Base-by-base conservation (phyloP, 1,140 invertebrate species). In the Anoplolepis gracilipes region DNA sequence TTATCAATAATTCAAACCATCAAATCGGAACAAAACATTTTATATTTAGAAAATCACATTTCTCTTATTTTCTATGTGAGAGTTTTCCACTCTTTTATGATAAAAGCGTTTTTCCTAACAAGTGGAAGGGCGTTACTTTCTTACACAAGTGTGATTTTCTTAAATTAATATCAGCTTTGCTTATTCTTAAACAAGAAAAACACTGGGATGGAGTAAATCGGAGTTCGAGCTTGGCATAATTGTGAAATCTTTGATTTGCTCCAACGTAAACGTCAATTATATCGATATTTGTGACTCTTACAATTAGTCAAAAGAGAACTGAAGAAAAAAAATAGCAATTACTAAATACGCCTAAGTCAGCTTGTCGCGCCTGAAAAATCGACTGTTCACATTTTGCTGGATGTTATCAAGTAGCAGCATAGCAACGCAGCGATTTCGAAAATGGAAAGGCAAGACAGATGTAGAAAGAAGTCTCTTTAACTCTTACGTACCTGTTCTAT, bases 401-500 rank as follows among this genome's bases (percentile, higher is more conserved):
- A 59, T 22, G 5, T n/a, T 81, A 42, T 70, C 46, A 10, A 49
- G 22, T 67, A 67, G 77, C 39, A 46, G 36, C 33, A 16, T 42
- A 11, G 49, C 77, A 22, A 36, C 65, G 6, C 36, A 59, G 65
- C 67, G 53, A 59, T 81, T 42, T 19, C 42, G 53, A n/a, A n/a
- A 28, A 36, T 42, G 10, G 16, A 87, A 62, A 33, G 65, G 13
- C 28, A 62, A 22, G 13, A 59, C 13, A 42, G 3, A 36, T 25
- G 55, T 19, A 76, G 16, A 28, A 39, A 39, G 28, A 33, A 67
- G 39, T 30, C 8, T 69, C 16, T 81, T 81, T 81, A 19, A 70
- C 49, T 81, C 64, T 84, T 84, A 88, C 59, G 88, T 90, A 90
- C 88, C 88, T 90, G 88, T 89, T 88, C 76, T 78, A 85, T 87